Evolutionary conservation across 1,140 invertebrate genomes (phyloP), one percentile per base, ranked within the genome.

Genomic region (Pseudomyrmex cubaensis): DNA sequence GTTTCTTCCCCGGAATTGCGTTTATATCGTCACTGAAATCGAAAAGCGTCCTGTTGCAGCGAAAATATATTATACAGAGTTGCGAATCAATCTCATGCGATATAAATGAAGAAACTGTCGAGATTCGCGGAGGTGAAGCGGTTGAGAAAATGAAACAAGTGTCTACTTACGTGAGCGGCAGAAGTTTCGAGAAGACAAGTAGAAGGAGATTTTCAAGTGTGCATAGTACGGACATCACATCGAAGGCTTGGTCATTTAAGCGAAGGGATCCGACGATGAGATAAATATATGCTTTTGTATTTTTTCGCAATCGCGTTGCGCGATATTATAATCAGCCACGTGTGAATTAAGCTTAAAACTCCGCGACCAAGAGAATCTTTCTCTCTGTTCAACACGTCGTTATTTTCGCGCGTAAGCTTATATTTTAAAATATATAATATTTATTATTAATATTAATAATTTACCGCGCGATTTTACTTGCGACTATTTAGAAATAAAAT

Each of bases 151-250:
- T 2, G 64, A 80, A 85, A 87, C 72, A 85, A 84, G 73, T 85
- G 77, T 89, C 82, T 92, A 92, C 91, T 92, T 92, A 92, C 91
- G 87, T 92, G 86, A 73, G 82, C 77, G 59, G 84, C 82, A 88
- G 89, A 87, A 82, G 80, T 84, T 84, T 73, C 80, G 84, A 66
- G 85, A 84, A 78, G 84, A 76, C 46, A 64, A 54, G 17, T n/a
- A 82, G n/a, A 64, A 67, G 82, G 83, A 35, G 35, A 86, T 62
- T 66, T 84, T 72, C 62, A 66, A 67, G 64, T 77, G 78, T 46
- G 44, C 35, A 35, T 35, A 56, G 57, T 69, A 64, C 35, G 62
- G 64, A 84, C 63, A 22, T 85, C 72, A 13, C 62, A 72, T 77
- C 75, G 66, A 89, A 89, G 48, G 54, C 17, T 67, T 54, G 72